A percentile compares a stretch with the other conserved stretches of the same genome.
Conservation (phyloP, 2,797 vertebrate genomes). For the Sandelia bainsii region DNA sequence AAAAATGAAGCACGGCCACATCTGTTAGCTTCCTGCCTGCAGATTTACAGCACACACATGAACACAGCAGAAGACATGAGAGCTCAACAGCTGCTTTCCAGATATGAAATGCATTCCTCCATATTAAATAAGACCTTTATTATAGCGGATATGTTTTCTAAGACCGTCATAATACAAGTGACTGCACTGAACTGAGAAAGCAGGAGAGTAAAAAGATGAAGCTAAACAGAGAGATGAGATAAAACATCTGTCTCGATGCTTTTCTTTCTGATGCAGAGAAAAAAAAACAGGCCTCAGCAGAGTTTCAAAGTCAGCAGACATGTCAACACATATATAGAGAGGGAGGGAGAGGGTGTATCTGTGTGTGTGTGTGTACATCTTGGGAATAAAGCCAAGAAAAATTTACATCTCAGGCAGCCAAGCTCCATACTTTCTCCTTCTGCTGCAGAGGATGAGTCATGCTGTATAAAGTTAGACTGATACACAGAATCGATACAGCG, state of each 20-base stretch:
- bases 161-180: slow-evolving; percentile 7
- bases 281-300: slow-evolving; percentile 61
- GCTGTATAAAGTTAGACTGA: slow-evolving; percentile 58
- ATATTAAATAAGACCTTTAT: slow-evolving; percentile 57
- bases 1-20: slow-evolving; percentile 43
- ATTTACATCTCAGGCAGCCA: slow-evolving; percentile 79
- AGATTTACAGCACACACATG: slow-evolving; percentile 40
- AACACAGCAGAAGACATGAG: slow-evolving; percentile 19
- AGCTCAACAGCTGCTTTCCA: slow-evolving; percentile 73
- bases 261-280: slow-evolving; percentile 52
- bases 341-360: slow-evolving; percentile 42
- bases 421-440: slow-evolving; percentile 74
- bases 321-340: slow-evolving; percentile 72
- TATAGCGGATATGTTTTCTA: slow-evolving; percentile 29
- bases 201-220: not conserved
- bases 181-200: slow-evolving; percentile 14
- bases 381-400: slow-evolving; percentile 82
- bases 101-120: slow-evolving; percentile 77
- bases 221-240: slow-evolving; percentile 53
- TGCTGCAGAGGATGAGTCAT: slow-evolving; percentile 84
- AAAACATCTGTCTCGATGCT: slow-evolving; percentile 58
- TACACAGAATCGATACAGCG: slow-evolving; percentile 42
- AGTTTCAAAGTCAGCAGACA: slow-evolving; percentile 75
- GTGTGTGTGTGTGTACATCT: slow-evolving; percentile 23
- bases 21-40: slow-evolving; percentile 52